A percentile compares a stretch with the other conserved stretches of the same genome.
These are phyloP conservation scores for Zhengitettix transpicula DNA, from an alignment of 2,888 invertebrate species.

Conservation along the genomic window DNA sequence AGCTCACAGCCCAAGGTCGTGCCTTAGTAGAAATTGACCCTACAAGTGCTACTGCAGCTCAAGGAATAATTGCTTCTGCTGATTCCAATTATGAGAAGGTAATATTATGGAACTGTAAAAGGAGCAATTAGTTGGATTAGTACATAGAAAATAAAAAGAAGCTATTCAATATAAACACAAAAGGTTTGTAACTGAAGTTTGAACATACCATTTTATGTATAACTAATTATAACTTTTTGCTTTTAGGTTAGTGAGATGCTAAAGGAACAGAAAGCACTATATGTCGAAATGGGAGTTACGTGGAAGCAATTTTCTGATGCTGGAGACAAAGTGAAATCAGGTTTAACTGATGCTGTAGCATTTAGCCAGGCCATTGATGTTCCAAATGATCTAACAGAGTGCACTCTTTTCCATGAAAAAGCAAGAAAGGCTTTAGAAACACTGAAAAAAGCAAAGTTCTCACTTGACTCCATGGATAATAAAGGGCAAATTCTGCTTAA, in stretches of 20 bases:
- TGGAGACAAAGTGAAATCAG: constrained; percentile 49
- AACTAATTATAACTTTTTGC: background rate
- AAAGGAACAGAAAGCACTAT: constrained; percentile 55
- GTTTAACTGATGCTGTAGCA: constrained; percentile 51
- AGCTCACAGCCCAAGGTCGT: constrained; percentile 62
- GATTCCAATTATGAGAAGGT: constrained; percentile 65
- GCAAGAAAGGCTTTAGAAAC: constrained; percentile 59
- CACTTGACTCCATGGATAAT: constrained; percentile 60
- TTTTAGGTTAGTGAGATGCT: constrained; percentile 47
- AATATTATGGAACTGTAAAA: background rate
- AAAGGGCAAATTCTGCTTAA: constrained; percentile 55
- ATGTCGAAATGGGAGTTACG: constrained; percentile 51
- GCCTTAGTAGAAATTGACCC: constrained; percentile 68
- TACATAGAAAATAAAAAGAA: too few species aligned
- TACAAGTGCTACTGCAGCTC: constrained; percentile 59
- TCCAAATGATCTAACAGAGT: constrained; percentile 56
- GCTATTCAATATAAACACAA: too few species aligned
- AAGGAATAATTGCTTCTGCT: constrained; percentile 57
- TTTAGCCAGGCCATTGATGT: constrained; percentile 44
- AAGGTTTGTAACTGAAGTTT: too few species aligned
- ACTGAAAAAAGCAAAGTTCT: constrained; percentile 54
- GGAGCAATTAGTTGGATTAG: too few species aligned
- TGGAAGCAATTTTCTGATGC: constrained; percentile 60
- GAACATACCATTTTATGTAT: too few species aligned
- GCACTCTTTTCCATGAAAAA: constrained; percentile 52